Conservation (phyloP, 2,797 vertebrate species). For the Anguilla anguilla region DNA sequence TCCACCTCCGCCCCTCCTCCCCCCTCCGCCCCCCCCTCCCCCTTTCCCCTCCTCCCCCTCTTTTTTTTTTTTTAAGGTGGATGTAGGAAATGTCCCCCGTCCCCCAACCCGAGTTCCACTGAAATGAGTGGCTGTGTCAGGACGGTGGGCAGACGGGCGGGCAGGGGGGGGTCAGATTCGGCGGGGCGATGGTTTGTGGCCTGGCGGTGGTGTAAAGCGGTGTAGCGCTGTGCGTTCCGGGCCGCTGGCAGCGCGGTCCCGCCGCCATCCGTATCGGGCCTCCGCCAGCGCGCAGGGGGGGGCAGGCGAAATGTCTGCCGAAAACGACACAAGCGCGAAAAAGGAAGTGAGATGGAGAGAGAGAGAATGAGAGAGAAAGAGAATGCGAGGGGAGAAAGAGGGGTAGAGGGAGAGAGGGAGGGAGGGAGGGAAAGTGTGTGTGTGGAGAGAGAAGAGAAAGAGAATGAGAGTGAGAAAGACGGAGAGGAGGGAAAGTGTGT, state of each 20-base stretch:
- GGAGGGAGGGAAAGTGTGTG: too few relatives aligned
- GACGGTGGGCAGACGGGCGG: not conserved
- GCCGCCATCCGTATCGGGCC: not conserved
- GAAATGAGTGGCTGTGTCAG: not conserved
- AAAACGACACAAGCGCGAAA: not conserved
- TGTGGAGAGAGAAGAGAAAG: too few relatives aligned
- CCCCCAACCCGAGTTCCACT: not conserved
- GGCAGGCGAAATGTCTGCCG: not conserved
- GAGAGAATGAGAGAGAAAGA: not conserved
- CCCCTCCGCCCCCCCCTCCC: too few relatives aligned
- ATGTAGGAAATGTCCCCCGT: not conserved
- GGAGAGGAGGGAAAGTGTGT: too few relatives aligned
- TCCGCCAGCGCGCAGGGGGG: not conserved
- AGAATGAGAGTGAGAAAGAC: too few relatives aligned
- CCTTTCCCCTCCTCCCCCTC: too few relatives aligned
- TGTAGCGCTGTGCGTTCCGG: not conserved
- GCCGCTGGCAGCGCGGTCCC: not conserved
- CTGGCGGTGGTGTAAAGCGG: not conserved
- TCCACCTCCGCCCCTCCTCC: too few relatives aligned
- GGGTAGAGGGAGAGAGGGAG: too few relatives aligned
- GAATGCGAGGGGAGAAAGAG: too few relatives aligned
- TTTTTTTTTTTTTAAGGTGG: not conserved
- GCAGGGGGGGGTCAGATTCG: not conserved
- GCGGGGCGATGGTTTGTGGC: not conserved
- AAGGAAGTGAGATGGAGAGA: not conserved